Evolutionary conservation across 2,113 vertebrate species (phyloP).

Genomic region (Macquaria australasica): DNA sequence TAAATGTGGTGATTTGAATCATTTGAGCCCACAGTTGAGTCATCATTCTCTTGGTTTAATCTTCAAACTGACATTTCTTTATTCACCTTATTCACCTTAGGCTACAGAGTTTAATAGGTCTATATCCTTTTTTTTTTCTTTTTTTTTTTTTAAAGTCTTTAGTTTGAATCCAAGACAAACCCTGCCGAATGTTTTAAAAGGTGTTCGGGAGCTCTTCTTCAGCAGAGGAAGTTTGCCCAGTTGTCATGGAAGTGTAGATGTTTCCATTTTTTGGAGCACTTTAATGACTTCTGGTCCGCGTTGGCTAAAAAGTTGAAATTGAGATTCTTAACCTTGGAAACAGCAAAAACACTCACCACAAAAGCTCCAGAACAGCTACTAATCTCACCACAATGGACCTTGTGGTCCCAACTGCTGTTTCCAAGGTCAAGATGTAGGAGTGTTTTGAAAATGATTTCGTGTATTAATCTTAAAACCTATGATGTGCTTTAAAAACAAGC

Average conservation of each 20-base stretch:
- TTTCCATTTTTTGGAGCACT: not conserved
- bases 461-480: not conserved
- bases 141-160: not conserved
- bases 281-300: not conserved
- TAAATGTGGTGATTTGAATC: constrained; percentile 15
- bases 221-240: not conserved
- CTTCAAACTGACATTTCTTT: constrained; percentile 1
- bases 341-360: not conserved
- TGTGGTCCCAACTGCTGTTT: not conserved
- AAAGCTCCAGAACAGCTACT: not conserved
- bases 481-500: not conserved
- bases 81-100: not conserved
- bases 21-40: constrained; percentile 8
- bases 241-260: not conserved
- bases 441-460: not conserved
- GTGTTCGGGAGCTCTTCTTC: not conserved
- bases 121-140: not conserved
- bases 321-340: not conserved
- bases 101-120: not conserved
- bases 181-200: not conserved
- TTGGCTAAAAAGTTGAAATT: not conserved
- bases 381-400: not conserved
- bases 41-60: not conserved
- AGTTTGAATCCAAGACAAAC: not conserved
- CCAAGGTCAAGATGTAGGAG: not conserved